Conservation (phyloP, 2,797 vertebrate genomes). For the Botia kubotai region DNA sequence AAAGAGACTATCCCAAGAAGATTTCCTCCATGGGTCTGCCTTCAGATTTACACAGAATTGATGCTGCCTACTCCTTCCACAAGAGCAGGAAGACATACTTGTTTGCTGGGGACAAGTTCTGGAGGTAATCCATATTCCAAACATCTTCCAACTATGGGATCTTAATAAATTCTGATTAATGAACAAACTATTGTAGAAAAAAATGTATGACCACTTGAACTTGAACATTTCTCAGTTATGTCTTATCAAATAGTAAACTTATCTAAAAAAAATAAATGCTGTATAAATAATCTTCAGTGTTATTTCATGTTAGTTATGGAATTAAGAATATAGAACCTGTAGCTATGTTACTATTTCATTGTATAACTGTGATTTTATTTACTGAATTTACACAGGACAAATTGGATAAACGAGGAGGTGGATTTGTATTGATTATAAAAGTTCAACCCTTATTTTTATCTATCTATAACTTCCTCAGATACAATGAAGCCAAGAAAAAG, state of each 20-base stretch:
- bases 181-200: too few species aligned
- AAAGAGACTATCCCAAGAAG: constrained; percentile 91
- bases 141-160: not conserved
- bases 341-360: too few species aligned
- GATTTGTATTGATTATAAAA: not conserved
- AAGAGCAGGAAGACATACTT: constrained; percentile 96
- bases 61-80: constrained; percentile 92
- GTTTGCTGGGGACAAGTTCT: constrained; percentile 93
- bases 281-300: not conserved
- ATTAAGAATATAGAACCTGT: not conserved
- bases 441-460: not conserved
- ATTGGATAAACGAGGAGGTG: not conserved
- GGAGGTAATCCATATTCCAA: constrained; percentile 82
- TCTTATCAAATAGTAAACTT: not conserved
- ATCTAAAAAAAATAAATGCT: not conserved
- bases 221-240: too few species aligned
- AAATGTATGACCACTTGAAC: not conserved
- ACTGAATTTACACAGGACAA: not conserved
- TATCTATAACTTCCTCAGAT: constrained; percentile 74
- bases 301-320: not conserved
- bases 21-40: constrained; percentile 88
- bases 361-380: not conserved
- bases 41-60: constrained; percentile 83
- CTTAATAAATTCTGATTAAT: not conserved
- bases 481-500: constrained; percentile 90